Conservation (phyloP, 2,797 vertebrate genomes). For the Masticophis lateralis region DNA sequence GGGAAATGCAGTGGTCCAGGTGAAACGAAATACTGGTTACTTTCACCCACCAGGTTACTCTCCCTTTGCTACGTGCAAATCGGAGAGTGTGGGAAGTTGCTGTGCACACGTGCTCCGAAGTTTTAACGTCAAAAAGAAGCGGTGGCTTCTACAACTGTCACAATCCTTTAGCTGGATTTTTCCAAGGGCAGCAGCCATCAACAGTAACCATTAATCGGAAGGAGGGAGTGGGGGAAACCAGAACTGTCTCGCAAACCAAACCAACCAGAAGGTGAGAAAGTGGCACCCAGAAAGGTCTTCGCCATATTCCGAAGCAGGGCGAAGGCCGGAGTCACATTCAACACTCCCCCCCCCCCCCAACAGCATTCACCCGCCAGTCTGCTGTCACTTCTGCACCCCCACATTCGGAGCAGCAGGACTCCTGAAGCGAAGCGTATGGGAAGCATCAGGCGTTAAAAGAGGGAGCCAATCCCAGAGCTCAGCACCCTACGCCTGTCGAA, state of each 20-base stretch:
- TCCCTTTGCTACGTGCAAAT: too few relatives aligned
- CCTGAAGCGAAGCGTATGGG: not conserved
- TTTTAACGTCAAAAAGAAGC: not conserved
- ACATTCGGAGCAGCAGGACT: not conserved
- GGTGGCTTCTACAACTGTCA: not conserved
- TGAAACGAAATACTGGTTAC: not conserved
- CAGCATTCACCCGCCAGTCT: not conserved
- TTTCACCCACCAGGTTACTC: not conserved
- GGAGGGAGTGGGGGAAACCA: too few relatives aligned
- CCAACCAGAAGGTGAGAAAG: not conserved
- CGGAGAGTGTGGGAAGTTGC: not conserved
- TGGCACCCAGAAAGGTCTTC: not conserved
- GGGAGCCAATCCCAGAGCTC: conserved; percentile 13
- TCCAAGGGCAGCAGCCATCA: not conserved
- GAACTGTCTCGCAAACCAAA: not conserved
- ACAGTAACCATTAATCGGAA: not conserved
- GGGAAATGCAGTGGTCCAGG: not conserved
- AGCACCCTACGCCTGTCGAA: not conserved
- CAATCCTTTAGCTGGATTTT: not conserved
- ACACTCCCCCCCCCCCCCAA: not conserved
- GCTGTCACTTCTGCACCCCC: not conserved
- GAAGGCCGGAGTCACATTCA: not conserved
- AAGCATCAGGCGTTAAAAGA: not conserved
- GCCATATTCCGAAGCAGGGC: not conserved
- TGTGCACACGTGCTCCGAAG: not conserved